Conservation (phyloP, 2,888 invertebrate genomes). For the Acanthosoma haemorrhoidale region DNA sequence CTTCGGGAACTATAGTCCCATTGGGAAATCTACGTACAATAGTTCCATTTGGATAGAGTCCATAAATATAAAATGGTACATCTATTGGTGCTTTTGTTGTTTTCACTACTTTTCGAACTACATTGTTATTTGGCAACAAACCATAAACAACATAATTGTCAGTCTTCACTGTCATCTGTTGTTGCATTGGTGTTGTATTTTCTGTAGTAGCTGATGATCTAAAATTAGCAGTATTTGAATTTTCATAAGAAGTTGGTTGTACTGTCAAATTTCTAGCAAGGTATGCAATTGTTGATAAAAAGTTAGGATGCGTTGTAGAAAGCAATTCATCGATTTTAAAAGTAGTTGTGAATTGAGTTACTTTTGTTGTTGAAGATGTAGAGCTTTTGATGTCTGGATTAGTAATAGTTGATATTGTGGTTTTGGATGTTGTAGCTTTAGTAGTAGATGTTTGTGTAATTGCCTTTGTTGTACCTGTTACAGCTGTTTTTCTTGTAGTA, state of each 20-base stretch:
- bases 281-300: constrained; percentile 41
- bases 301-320: constrained; percentile 29
- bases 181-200: constrained; percentile 35
- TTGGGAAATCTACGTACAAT: constrained; percentile 74
- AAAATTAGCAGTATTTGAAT: constrained; percentile 30
- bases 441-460: not conserved
- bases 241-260: constrained; percentile 19
- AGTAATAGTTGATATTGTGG: constrained; percentile 16
- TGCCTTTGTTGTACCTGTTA: not conserved
- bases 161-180: not conserved
- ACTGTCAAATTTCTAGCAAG: constrained; percentile 42
- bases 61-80: constrained; percentile 67
- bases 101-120: constrained; percentile 68
- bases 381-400: not conserved
- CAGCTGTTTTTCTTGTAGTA: not conserved
- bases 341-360: constrained; percentile 46
- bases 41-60: constrained; percentile 71
- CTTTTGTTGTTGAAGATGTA: constrained; percentile 45
- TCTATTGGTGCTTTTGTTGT: constrained; percentile 60
- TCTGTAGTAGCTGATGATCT: constrained; percentile 28
- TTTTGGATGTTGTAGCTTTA: not conserved
- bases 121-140: constrained; percentile 70
- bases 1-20: constrained; percentile 68
- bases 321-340: constrained; percentile 30
- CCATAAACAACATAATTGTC: constrained; percentile 62